Percentiles rank a stretch among this genome's conserved stretches.
Conservation (phyloP, 2,113 vertebrate species). For the Scatophagus argus region DNA sequence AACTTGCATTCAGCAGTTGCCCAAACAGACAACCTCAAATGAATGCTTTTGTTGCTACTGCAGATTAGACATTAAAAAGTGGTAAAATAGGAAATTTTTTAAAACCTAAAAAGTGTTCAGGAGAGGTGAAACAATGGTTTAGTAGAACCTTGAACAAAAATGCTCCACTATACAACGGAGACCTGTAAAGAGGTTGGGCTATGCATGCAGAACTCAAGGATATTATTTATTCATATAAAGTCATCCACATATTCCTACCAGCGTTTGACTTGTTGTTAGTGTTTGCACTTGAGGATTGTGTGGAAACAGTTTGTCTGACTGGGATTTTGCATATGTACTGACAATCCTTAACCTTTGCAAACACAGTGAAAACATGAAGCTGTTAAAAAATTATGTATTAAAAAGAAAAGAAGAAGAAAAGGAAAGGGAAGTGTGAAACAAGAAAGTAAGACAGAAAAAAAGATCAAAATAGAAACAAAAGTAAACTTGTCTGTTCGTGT, state of each 20-base stretch:
- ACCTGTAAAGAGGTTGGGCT: no score
- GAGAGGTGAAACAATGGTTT: background rate
- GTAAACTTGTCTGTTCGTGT: conserved; percentile 28
- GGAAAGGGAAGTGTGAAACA: background rate
- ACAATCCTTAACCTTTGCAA: background rate
- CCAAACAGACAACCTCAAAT: no score
- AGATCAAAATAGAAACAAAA: conserved; percentile 35
- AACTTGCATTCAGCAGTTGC: no score
- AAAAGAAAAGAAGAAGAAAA: background rate
- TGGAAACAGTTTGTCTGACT: background rate
- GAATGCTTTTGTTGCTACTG: no score
- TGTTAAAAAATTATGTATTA: background rate
- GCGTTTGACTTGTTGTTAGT: background rate
- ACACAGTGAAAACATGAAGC: background rate
- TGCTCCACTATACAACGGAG: background rate
- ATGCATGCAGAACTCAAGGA: background rate
- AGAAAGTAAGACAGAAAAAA: background rate
- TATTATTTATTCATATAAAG: background rate
- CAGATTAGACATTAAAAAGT: no score
- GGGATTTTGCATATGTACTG: background rate
- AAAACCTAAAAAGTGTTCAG: background rate
- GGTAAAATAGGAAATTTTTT: no score
- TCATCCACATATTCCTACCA: background rate
- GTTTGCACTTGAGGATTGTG: background rate
- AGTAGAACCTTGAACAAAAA: background rate